These are phyloP conservation scores for Drosophila truncata DNA, from an alignment of 1,140 invertebrate genomes.

Conservation along the genomic window DNA sequence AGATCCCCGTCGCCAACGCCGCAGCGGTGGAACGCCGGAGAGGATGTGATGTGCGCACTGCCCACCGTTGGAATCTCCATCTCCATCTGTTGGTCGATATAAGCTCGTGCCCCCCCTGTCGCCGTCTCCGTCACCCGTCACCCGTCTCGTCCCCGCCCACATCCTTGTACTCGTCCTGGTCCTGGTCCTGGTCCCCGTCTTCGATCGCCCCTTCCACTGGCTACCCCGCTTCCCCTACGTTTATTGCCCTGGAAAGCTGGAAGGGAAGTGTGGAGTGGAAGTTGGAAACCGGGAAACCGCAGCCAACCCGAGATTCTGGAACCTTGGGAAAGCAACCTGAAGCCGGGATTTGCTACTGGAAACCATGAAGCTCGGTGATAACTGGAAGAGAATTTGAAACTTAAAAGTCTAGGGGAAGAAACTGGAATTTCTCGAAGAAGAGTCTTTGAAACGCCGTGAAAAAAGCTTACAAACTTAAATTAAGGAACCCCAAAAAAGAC, in stretches of 20 bases:
- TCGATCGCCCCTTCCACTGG: not conserved
- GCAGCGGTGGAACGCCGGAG: conserved; percentile 26
- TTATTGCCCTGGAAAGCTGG: not conserved
- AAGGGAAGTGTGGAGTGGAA: not conserved
- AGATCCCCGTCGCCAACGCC: conserved; percentile 14
- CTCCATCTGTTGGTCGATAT: conserved; percentile 37
- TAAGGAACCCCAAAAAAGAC: not conserved
- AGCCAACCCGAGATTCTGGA: not conserved
- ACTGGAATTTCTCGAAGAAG: not conserved
- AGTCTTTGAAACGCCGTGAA: no score
- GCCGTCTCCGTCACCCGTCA: not conserved
- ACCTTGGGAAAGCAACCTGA: not conserved
- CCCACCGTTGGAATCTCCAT: conserved; percentile 20
- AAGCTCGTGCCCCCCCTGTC: conserved; percentile 30
- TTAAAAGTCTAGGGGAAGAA: not conserved
- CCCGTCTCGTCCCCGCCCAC: not conserved
- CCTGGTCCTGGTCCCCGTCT: not conserved
- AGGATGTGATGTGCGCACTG: conserved; percentile 38
- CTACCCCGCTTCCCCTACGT: not conserved
- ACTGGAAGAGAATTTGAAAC: not conserved
- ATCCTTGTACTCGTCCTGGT: not conserved
- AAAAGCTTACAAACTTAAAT: not conserved
- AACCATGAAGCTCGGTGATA: not conserved
- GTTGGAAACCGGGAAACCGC: not conserved
- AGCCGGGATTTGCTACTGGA: not conserved